Base-by-base conservation (phyloP, 2,113 vertebrate genomes). In the Lepisosteus osseus region DNA sequence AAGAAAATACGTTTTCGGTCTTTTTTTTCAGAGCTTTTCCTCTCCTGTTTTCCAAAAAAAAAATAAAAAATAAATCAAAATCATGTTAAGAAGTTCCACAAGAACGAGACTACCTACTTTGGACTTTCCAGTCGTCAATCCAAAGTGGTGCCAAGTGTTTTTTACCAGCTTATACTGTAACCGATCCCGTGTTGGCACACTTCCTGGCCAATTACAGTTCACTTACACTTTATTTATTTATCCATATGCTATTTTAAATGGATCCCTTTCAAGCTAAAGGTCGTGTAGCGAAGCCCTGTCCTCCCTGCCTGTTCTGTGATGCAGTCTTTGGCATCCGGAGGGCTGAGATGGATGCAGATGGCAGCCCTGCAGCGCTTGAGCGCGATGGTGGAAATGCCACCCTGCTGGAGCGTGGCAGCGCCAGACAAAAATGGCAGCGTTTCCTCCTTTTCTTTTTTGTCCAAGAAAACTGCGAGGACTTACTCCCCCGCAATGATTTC, bases 171-270 rank as follows among this genome's bases (percentile, higher is more conserved):
- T 70, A 29, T 29, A 29, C 29, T 29, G 77, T 41, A 56, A 62
- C 70, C 14, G 75, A 69, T 71, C 78, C 73, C 66, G 70, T 75
- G 69, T 74, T 65, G 79, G 67, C 77, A 77, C 78, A 70, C 2
- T 67, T 56, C 76, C 44, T 79, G 73, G 74, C 81, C 75, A 81
- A 75, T 72, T 65, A 74, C 75, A 75, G 40, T 68, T 64, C 81
- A 78, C 72, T 79, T 78, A 74, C 77, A 76, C 76, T 73, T 61
- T 84, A 80, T 83, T 80, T 78, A 79, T 82, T 73, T 80, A 79
- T 75, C 69, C 72, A 72, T 72, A 67, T 72, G 41, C 62, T 82
- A 73, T 74, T 78, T 82, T 73, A 73, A 67, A 68, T 64, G 62
- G 65, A 73, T 17, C 42, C 54, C 62, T 54, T 61, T 72, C 67